Evolutionary conservation across 2,888 invertebrate species (phyloP).

Genomic region (Hirtodrosophila confusa): DNA sequence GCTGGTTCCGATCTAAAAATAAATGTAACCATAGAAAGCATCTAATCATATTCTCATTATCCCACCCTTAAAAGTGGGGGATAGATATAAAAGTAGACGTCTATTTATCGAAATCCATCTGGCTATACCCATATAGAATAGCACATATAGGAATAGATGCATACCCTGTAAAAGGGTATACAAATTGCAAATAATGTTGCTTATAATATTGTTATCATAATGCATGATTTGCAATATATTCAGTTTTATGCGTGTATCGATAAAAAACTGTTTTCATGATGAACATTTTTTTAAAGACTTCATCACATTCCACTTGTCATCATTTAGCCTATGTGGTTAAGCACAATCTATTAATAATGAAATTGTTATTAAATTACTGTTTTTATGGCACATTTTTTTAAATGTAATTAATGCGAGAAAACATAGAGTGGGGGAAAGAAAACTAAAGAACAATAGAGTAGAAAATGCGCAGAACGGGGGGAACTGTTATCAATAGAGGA

Average conservation of each 20-base stretch:
- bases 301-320: constrained; percentile 49
- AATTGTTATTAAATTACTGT: constrained; percentile 50
- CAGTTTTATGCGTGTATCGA: neutral
- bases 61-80: too few relatives aligned
- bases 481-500: constrained; percentile 7
- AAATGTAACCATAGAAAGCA: too few relatives aligned
- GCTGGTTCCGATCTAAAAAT: too few relatives aligned
- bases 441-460: neutral
- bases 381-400: constrained; percentile 10
- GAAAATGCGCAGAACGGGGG: neutral
- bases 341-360: constrained; percentile 45
- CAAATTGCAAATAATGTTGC: constrained; percentile 8
- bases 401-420: constrained; percentile 22
- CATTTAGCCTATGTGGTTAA: constrained; percentile 22
- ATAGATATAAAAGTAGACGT: too few relatives aligned
- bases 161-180: neutral
- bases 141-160: too few relatives aligned
- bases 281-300: constrained; percentile 24
- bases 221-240: constrained; percentile 40
- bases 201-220: neutral
- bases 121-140: too few relatives aligned
- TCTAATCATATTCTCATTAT: too few relatives aligned
- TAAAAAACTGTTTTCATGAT: constrained; percentile 36
- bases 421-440: neutral
- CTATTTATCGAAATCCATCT: too few relatives aligned